phyloP scores from a whole-genome alignment of 1,140 invertebrate species.

The Macrobrachium rosenbergii region DNA sequence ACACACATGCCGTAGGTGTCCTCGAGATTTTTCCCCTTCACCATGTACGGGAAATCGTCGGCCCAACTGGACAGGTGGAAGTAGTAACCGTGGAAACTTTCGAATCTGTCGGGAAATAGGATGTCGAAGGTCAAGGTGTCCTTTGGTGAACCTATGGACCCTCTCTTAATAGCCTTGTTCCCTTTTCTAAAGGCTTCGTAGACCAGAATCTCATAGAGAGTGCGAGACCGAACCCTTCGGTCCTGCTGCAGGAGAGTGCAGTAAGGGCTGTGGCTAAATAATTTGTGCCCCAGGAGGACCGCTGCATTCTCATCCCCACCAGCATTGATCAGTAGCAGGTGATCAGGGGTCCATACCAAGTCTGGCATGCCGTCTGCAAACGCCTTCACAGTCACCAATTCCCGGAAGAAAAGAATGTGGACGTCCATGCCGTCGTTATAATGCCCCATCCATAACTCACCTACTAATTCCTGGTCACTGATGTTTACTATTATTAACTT shows the following conservation, averaged over 20 bases:
- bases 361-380: no score
- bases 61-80: constrained; percentile 27
- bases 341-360: no score
- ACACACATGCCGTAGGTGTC: constrained; percentile 11
- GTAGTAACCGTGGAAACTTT: background rate
- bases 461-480: no score
- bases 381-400: no score
- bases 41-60: constrained; percentile 31
- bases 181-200: background rate
- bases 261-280: background rate
- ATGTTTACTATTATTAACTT: no score
- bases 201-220: background rate
- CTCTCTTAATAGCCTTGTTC: background rate
- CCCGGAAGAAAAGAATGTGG: no score
- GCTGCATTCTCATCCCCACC: background rate
- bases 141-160: background rate
- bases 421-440: no score
- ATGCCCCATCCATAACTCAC: no score
- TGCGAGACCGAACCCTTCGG: background rate
- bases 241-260: constrained; percentile 23
- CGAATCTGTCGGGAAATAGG: constrained; percentile 2
- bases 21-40: background rate
- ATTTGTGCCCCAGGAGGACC: background rate
- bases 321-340: no score
- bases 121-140: background rate